Evolutionary conservation across 2,113 vertebrate species (phyloP), one percentile per base, ranked within the genome.

Genomic region (Pavo muticus): DNA sequence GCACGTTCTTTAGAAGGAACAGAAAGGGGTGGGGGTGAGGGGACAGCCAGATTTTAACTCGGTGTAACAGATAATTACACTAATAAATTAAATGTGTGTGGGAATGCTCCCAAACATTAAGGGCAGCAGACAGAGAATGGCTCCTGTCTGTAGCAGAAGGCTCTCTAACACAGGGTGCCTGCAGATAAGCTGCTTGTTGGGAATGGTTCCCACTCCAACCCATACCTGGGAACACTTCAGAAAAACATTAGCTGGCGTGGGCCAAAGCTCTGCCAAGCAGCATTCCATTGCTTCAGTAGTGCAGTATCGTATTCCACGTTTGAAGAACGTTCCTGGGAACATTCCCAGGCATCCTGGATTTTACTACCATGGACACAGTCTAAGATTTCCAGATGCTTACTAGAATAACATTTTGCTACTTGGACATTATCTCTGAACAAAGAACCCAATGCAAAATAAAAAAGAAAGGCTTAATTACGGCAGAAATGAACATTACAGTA

Each of bases 321-420:
- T 84, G 94, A 92, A 81, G 93, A 95, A 92, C 93, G 75, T 94
- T 96, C 91, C 91, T 87, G 93, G 87, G 91, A 96, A 91, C 95
- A 75, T 93, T 95, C 93, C 93, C 94, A 96, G 94, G 95, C 94
- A 92, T 95, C 95, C 89, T 44, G 35, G 65, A 45, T 84, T 94
- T 96, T 93, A 92, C 84, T 77, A 74, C 87, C 9, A 32, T 24
- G 89, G 91, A 93, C 76, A 74, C 60, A 91, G 87, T 29, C 70
- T 88, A 52, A 81, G 65, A 90, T 93, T 96, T 95, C 91, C 96
- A 96, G 88, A 95, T 87, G 87, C 94, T 93, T n/a, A 47, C 47
- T n/a, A 90, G 72, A 61, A 50, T 50, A 42, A 90, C 68, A 61
- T 39, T 81, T 64, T 88, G 86, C 57, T 94, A 47, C 47, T 88